Base-by-base conservation (phyloP, 2,797 vertebrate genomes). In the Zalophus californianus region DNA sequence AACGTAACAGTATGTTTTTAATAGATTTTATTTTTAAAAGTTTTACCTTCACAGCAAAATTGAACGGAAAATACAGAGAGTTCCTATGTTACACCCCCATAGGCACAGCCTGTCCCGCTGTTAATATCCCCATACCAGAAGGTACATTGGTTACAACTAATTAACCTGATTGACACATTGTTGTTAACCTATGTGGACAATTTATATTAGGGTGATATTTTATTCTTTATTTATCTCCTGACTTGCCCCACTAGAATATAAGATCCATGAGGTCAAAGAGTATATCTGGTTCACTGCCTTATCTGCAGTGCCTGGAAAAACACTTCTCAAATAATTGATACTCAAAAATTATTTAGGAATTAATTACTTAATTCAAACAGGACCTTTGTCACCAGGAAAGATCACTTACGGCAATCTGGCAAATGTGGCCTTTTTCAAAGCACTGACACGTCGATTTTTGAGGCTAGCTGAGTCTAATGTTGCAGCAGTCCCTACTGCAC, bases 241-340 rank as follows among this genome's bases (percentile, higher is more conserved):
- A 41, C 20, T 18, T 72, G 6, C 52, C 16, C 25, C 8, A 52
- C 15, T 73, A 32, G 32, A 60, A 68, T 86, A 3, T 25, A 89
- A 75, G 25, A 56, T 35, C 44, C 44, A 44, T 32, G 23, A 44
- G 20, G 7, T 88, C 32, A 66, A n/a, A 86, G 10, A 78, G 35
- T 41, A 0, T 25, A 10, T 44, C 75, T 78, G 18, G 52, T 44
- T 72, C n/a, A 52, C 54, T 90, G 9, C 3, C 92, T 79, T 95
- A 62, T 92, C n/a, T 90, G 8, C 58, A 62, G 25, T 35, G n/a
- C 84, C 79, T 94, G 77, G n/a, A 92, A 95, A 68, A 97, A 29
- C 3, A n/a, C 54, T 16, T 52, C 78, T 41, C 4, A 29, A 86
- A 88, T 84, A 9, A 82, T 2, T 38, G n/a, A 54, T 21, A 82